Conservation (phyloP, 2,888 invertebrate species). For the Morinoia aosen region DNA sequence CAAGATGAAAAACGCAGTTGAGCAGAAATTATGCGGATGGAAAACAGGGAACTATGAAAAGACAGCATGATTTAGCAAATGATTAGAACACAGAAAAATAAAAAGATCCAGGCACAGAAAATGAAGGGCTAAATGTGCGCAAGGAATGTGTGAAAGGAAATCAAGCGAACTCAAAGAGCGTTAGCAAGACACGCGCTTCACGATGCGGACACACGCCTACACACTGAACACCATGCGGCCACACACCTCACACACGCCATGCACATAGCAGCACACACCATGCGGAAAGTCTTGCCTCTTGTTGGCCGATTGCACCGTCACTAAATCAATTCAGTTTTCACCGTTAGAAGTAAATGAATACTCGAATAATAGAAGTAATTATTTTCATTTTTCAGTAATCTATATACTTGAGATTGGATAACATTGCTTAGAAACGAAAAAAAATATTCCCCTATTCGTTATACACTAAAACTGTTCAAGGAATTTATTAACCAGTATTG, state of each 20-base stretch:
- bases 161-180: conserved; percentile 10
- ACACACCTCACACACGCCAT: conserved; percentile 49
- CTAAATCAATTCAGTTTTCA: not conserved
- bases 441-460: not conserved
- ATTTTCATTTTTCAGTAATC: not conserved
- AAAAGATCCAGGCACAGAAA: not conserved
- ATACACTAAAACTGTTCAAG: not conserved
- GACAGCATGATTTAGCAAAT: not conserved
- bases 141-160: not conserved
- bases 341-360: not conserved
- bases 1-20: not conserved
- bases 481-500: not conserved
- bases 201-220: conserved; percentile 50
- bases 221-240: conserved; percentile 53
- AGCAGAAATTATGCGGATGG: not conserved
- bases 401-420: not conserved
- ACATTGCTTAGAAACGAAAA: not conserved
- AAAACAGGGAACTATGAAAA: not conserved
- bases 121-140: not conserved
- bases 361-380: not conserved
- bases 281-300: not conserved
- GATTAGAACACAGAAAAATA: not conserved
- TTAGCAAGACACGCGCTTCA: conserved; percentile 45
- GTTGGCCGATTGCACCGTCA: not conserved
- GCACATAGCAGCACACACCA: conserved; percentile 20